Base-by-base conservation (phyloP, 2,888 invertebrate genomes). In the Diarsia mendica region DNA sequence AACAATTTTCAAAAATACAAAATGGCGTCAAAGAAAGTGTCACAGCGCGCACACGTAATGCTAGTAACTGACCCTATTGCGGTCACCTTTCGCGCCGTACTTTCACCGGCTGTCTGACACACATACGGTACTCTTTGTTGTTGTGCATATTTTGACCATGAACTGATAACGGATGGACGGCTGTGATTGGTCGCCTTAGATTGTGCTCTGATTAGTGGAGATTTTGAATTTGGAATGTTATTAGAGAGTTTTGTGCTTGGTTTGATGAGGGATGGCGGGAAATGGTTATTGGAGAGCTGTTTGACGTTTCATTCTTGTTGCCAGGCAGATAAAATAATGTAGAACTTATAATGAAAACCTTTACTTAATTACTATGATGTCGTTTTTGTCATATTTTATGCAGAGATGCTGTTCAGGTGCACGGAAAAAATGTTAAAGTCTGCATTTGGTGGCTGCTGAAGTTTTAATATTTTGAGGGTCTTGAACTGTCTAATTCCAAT, bases 31-130 rank as follows among this genome's bases (percentile, higher is more conserved):
- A 93, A 93, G 94, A 93, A 95, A 95, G 95, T 95, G 94, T 95
- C 93, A 95, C 95, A 92, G 75, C 70, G 69, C 68, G 87, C 85
- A 91, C 90, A 95, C 95, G 95, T 95, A 95, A 95, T 91, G 91
- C 89, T 89, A 90, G 94, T 94, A 94, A 94, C 94, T 94, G 95
- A 92, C 95, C 95, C 83, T 83, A 85, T 94, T 94, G 82, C 80
- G 86, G 89, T 86, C 94, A 93, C 95, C 95, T 96, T 95, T 96
- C 95, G 91, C 95, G 91, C 94, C 92, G 89, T 92, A 95, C 95
- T 96, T 96, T 96, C 95, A 92, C 94, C 93, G 89, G 83, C 86
- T 67, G 87, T 85, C 92, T 93, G 95, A 89, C 95, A 91, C 87
- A 95, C 92, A 89, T 95, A 78, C 77, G 76, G 75, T 44, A 82